Evolutionary conservation across 2,888 invertebrate genomes (phyloP).

Genomic region (Limnephilus rhombicus): DNA sequence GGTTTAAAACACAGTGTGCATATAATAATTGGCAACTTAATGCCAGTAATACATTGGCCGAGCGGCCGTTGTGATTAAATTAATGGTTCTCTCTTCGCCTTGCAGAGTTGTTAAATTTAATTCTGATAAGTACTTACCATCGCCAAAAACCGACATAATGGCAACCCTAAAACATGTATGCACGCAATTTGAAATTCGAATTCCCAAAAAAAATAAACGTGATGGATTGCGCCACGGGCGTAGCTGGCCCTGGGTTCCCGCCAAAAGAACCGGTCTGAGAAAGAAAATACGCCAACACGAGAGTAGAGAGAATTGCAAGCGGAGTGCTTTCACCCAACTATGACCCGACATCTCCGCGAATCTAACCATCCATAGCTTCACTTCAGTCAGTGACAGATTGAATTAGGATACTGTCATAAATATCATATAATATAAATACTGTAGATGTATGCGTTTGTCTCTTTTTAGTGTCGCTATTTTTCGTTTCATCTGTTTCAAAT

Average conservation of each 20-base stretch:
- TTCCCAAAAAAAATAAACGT: not conserved
- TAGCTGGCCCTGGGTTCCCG: not conserved
- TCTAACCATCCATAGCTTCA: not conserved
- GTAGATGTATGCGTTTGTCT: too few relatives aligned
- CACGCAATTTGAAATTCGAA: not conserved
- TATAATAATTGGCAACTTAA: too few relatives aligned
- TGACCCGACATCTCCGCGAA: not conserved
- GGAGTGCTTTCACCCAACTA: conserved; percentile 16
- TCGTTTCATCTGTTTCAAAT: too few relatives aligned
- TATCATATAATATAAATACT: too few relatives aligned
- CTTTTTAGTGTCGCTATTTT: too few relatives aligned
- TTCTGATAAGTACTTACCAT: not conserved
- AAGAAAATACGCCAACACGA: not conserved
- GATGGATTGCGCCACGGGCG: not conserved
- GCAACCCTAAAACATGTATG: not conserved
- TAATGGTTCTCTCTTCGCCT: not conserved
- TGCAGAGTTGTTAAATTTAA: not conserved
- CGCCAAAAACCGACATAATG: not conserved
- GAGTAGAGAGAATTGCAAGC: not conserved
- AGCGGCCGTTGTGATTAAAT: not conserved
- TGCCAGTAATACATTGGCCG: not conserved
- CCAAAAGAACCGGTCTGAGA: not conserved
- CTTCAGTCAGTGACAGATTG: not conserved
- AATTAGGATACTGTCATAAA: not conserved
- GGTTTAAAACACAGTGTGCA: too few relatives aligned